These are phyloP conservation scores for Corythaeola cristata DNA, from an alignment of 2,113 vertebrate genomes.

Conservation along the genomic window DNA sequence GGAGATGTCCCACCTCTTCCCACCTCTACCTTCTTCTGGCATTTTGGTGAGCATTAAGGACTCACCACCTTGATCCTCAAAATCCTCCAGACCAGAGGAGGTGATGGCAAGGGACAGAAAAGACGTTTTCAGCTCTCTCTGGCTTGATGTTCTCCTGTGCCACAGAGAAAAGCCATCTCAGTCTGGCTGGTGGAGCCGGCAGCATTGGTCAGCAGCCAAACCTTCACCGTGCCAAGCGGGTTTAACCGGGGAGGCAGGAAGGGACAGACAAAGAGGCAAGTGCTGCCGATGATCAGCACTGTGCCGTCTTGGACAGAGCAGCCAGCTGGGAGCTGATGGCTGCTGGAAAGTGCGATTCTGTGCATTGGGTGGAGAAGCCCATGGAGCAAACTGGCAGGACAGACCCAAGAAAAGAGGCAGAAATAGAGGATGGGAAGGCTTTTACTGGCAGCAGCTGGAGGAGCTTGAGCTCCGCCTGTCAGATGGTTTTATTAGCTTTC, in stretches of 20 bases:
- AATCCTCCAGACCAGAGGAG: not conserved
- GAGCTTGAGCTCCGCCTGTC: not conserved
- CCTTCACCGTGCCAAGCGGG: not conserved
- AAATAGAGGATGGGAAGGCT: not conserved
- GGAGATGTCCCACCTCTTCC: not conserved
- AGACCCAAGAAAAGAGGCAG: not conserved
- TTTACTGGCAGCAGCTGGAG: accelerated
- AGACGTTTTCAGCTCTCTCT: not conserved
- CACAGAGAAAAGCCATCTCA: not conserved
- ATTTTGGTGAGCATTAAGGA: not conserved
- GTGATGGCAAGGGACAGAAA: not conserved
- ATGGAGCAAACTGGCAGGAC: not conserved
- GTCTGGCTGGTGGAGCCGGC: not conserved
- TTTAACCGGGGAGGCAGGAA: too few relatives aligned
- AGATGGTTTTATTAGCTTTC: not conserved
- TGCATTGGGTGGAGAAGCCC: not conserved
- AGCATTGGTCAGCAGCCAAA: not conserved
- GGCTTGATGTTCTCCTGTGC: not conserved
- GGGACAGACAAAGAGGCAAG: not conserved
- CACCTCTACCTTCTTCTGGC: not conserved
- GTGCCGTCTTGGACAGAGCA: not conserved
- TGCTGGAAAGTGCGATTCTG: not conserved
- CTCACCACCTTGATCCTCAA: not conserved
- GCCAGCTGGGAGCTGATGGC: not conserved
- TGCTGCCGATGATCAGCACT: not conserved